A percentile compares a stretch with the other conserved stretches of the same genome.
phyloP scores from a whole-genome alignment of 2,888 invertebrate genomes.

The Synergus japonicus region DNA sequence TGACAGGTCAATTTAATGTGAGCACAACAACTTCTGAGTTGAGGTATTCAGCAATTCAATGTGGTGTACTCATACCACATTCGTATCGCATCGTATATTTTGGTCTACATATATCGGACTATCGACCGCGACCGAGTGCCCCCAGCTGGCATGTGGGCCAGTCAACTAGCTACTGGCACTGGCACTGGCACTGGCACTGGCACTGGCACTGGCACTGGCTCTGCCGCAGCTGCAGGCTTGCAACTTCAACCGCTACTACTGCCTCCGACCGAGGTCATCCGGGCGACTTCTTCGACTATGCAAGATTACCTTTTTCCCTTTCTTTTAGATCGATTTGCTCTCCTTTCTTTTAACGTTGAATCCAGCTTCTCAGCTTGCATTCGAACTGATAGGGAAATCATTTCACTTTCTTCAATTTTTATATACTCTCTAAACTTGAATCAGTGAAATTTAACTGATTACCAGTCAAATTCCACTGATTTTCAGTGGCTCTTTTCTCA shows the following conservation, averaged over 20 bases:
- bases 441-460: too few relatives aligned
- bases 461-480: too few relatives aligned
- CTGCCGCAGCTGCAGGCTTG: constrained; percentile 20
- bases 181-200: not conserved
- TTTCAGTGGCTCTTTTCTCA: too few relatives aligned
- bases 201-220: not conserved
- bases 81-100: not conserved
- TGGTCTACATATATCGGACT: not conserved
- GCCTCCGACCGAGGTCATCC: constrained; percentile 21
- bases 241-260: constrained; percentile 24
- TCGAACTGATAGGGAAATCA: not conserved
- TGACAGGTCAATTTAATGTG: constrained; percentile 28
- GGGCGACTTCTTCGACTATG: constrained; percentile 51
- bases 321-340: constrained; percentile 37
- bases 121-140: constrained; percentile 45
- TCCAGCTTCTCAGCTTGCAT: not conserved
- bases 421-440: too few relatives aligned
- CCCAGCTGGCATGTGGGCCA: constrained; percentile 33
- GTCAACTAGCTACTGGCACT: not conserved
- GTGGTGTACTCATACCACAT: constrained; percentile 1
- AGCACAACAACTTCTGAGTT: constrained; percentile 21
- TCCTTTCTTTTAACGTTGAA: constrained; percentile 52
- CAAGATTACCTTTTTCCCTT: constrained; percentile 52
- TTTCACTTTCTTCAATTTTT: not conserved
- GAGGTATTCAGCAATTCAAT: constrained; percentile 12